These are phyloP conservation scores for Urocynchramus pylzowi DNA, from an alignment of 2,113 vertebrate genomes.

Conservation along the genomic window DNA sequence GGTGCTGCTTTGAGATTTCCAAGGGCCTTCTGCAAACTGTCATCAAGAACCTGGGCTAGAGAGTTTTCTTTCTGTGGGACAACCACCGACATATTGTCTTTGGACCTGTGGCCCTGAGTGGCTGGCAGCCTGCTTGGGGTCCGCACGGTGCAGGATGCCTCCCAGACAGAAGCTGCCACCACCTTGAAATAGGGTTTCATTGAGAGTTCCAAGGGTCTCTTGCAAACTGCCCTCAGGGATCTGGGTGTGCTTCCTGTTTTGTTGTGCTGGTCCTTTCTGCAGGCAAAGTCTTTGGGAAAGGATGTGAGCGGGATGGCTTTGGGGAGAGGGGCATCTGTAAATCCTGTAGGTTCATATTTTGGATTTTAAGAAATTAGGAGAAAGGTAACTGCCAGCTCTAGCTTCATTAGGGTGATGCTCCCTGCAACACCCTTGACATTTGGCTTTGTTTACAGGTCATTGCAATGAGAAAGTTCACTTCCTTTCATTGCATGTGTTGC, in stretches of 20 bases:
- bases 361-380: neutral
- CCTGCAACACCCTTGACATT: neutral
- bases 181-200: no score
- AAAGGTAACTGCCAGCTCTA: neutral
- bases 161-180: no score
- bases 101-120: no score
- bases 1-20: no score
- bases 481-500: neutral
- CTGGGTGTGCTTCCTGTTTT: neutral
- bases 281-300: neutral
- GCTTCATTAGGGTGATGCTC: neutral
- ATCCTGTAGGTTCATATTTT: neutral
- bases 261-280: neutral
- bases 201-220: no score
- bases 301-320: neutral
- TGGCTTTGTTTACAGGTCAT: constrained; percentile 15
- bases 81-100: no score
- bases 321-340: neutral
- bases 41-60: no score
- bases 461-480: neutral
- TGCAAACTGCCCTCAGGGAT: no score
- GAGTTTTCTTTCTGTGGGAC: no score
- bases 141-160: no score
- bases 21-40: no score
- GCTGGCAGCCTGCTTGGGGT: no score